These are phyloP conservation scores for Trissoscelio sp. DNA, from an alignment of 2,888 invertebrate species.

Conservation along the genomic window DNA sequence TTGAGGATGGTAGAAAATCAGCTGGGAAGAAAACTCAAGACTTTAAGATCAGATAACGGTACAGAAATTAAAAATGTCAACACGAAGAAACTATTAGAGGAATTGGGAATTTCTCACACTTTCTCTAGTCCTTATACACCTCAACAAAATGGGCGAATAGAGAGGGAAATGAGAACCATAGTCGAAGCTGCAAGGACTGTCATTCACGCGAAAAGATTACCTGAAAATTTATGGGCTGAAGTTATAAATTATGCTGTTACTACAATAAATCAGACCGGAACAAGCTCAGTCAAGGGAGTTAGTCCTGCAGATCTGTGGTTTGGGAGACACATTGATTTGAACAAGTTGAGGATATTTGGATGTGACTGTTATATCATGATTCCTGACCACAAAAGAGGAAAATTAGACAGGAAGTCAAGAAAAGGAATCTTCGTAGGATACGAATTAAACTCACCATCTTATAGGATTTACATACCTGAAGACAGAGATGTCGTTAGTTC, in stretches of 20 bases:
- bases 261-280: neutral
- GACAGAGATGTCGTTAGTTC: too few relatives aligned
- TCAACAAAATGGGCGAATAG: constrained; percentile 66
- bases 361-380: constrained; percentile 48
- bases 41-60: constrained; percentile 72
- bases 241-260: constrained; percentile 1
- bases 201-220: neutral
- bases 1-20: constrained; percentile 74
- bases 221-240: neutral
- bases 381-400: constrained; percentile 66
- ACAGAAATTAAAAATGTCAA: too few relatives aligned
- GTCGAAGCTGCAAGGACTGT: neutral
- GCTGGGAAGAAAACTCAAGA: constrained; percentile 72
- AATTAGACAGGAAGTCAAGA: constrained; percentile 64
- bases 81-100: constrained; percentile 68
- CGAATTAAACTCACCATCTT: constrained; percentile 68
- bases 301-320: neutral
- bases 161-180: constrained; percentile 72
- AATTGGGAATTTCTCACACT: constrained; percentile 72
- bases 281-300: neutral
- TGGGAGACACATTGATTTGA: constrained; percentile 14
- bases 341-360: constrained; percentile 53
- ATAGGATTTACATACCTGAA: constrained; percentile 53
- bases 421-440: constrained; percentile 72
- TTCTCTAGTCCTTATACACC: constrained; percentile 20